phyloP scores from a whole-genome alignment of 2,888 invertebrate species.

The Ochropleura leucogaster region DNA sequence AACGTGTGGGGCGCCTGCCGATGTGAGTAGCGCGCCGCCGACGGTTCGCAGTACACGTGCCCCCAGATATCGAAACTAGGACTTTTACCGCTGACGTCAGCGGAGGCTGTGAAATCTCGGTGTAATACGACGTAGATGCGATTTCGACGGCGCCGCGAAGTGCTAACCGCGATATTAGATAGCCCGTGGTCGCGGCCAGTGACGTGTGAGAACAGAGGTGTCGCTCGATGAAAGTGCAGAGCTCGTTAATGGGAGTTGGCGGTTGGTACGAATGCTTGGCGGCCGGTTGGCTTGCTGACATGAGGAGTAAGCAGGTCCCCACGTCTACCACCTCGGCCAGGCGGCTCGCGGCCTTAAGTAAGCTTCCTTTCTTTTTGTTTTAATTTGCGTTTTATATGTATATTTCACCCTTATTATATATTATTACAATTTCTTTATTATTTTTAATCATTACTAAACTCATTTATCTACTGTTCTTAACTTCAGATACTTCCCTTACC shows the following conservation, averaged over 20 bases:
- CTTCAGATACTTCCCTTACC: conserved; percentile 11
- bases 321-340: conserved; percentile 89
- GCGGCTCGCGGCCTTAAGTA: conserved; percentile 90
- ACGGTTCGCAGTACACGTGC: conserved; percentile 69
- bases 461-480: conserved; percentile 32
- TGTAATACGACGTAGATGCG: conserved; percentile 79
- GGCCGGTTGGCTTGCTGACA: conserved; percentile 89
- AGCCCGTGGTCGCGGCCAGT: conserved; percentile 74
- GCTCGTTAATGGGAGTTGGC: conserved; percentile 89
- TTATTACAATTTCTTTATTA: conserved; percentile 59
- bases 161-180: conserved; percentile 71
- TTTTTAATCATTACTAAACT: conserved; percentile 34
- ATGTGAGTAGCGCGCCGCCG: conserved; percentile 91
- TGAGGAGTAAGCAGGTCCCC: conserved; percentile 90
- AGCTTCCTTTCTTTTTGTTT: conserved; percentile 89
- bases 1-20: conserved; percentile 94
- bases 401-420: conserved; percentile 65
- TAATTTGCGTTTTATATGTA: conserved; percentile 82
- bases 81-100: conserved; percentile 81
- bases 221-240: conserved; percentile 88
- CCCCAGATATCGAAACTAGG: conserved; percentile 65
- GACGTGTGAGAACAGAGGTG: conserved; percentile 81
- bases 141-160: conserved; percentile 73
- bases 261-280: conserved; percentile 88
- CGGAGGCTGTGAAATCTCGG: conserved; percentile 81